Evolutionary conservation across 2,113 vertebrate genomes (phyloP).

Genomic region (Agelaius tricolor): DNA sequence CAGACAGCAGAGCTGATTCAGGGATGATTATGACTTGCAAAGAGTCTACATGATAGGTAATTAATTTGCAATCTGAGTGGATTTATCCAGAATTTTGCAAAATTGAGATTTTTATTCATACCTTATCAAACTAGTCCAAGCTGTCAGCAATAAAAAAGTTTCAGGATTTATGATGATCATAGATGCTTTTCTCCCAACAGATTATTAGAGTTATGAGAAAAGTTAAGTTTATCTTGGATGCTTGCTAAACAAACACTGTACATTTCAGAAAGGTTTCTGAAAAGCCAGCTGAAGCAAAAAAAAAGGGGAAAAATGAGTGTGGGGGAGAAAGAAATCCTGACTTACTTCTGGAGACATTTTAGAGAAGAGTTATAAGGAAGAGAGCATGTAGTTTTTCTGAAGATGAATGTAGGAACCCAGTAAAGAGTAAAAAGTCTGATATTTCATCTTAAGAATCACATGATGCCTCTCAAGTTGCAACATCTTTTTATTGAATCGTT

Average conservation of each 20-base stretch:
- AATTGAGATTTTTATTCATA: neutral
- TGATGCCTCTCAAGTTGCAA: neutral
- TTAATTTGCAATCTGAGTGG: neutral
- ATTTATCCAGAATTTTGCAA: neutral
- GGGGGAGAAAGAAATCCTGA: neutral
- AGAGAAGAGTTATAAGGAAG: neutral
- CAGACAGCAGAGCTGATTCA: neutral
- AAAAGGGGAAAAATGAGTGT: fast-evolving
- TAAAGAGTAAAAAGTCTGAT: neutral
- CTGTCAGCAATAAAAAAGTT: neutral
- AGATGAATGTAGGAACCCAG: neutral
- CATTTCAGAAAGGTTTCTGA: neutral
- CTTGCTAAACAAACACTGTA: neutral
- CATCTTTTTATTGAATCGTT: neutral
- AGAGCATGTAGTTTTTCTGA: neutral
- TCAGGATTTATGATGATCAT: neutral
- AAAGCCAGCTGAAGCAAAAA: neutral
- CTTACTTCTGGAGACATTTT: neutral
- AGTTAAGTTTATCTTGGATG: neutral
- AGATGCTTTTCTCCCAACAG: neutral
- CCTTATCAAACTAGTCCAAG: neutral
- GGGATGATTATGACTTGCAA: neutral
- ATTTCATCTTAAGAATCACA: neutral
- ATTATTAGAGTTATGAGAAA: neutral
- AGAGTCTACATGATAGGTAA: neutral